Base-by-base conservation (phyloP, 2,797 vertebrate genomes). In the Ambastaia sidthimunki region DNA sequence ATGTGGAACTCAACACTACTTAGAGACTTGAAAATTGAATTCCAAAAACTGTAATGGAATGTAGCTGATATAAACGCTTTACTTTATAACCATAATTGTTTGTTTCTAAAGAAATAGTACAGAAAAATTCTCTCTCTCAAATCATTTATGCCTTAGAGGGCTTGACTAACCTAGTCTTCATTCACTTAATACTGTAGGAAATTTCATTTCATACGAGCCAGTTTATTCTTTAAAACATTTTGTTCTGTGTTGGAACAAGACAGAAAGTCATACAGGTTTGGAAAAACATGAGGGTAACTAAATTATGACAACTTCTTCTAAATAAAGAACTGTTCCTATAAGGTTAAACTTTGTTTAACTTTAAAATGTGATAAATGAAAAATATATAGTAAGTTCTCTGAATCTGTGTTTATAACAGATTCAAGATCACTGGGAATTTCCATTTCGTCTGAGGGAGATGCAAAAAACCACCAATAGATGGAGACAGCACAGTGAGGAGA, bases 391-490 rank as follows among this genome's bases (percentile, higher is more conserved):
- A 63, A 18, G 13, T 16, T 59, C 12, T 65, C 13, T 57, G 34
- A 6, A 60, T 23, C 1, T 25, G 31, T 74, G 37, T 44, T 2
- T 63, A 10, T 71, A n/a, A 47, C 7, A 28, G 28, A 28, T 28
- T 74, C 16, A 1, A 59, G 19, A 12, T 25, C 18, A 4, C 7
- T 31, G 59, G 69, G 73, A 44, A 28, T 37, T 73, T 68, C 21
- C 11, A 15, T 67, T 37, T 50, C 19, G 19, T 31, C 11, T 4
- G 25, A 65, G 19, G 41, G 18, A 70, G 59, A 48, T 69, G 47
- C 63, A 37, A 59, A 21, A 44, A 44, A 34, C 4, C 31, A 71
- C 85, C 87, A 85, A 88, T 57, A 88, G 85, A 87, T 84, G 85
- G 85, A 83, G 80, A 88, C 81, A 85, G 71, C 25, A 76, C 19